Evolutionary conservation across 2,888 invertebrate genomes (phyloP).

Genomic region (Quadroppia sp.): DNA sequence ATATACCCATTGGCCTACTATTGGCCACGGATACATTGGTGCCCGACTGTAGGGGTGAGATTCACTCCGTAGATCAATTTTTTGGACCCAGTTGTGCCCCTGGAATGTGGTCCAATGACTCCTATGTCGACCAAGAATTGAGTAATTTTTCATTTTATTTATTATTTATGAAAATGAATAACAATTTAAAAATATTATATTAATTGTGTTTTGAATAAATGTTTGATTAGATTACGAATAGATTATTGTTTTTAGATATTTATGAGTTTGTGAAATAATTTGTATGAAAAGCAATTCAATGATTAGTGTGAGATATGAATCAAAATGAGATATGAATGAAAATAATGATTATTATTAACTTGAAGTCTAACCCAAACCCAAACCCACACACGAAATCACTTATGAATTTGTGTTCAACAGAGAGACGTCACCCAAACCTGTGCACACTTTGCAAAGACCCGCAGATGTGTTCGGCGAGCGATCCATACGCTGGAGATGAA

Average conservation of each 20-base stretch:
- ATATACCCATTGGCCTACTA: constrained; percentile 69
- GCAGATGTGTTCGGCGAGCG: constrained; percentile 67
- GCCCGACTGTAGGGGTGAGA: constrained; percentile 68
- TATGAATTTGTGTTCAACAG: constrained; percentile 30
- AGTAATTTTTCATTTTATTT: constrained; percentile 24
- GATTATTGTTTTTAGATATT: background rate
- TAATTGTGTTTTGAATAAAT: background rate
- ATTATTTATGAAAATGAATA: background rate
- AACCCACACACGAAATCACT: background rate
- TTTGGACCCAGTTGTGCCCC: constrained; percentile 81
- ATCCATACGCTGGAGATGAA: constrained; percentile 77
- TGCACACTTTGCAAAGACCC: constrained; percentile 63
- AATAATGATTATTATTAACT: background rate
- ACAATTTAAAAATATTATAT: too few relatives aligned
- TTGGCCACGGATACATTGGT: constrained; percentile 67
- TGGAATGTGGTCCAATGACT: constrained; percentile 55
- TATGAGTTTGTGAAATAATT: too few relatives aligned
- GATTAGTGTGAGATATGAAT: too few relatives aligned
- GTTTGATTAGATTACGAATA: background rate
- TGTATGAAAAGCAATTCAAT: too few relatives aligned
- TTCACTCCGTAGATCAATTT: constrained; percentile 71
- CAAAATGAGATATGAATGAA: too few relatives aligned
- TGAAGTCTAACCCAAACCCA: background rate
- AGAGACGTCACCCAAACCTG: constrained; percentile 65
- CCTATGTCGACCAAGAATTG: constrained; percentile 26